These are phyloP conservation scores for Alcis repandata DNA, from an alignment of 2,888 invertebrate genomes.

Conservation along the genomic window DNA sequence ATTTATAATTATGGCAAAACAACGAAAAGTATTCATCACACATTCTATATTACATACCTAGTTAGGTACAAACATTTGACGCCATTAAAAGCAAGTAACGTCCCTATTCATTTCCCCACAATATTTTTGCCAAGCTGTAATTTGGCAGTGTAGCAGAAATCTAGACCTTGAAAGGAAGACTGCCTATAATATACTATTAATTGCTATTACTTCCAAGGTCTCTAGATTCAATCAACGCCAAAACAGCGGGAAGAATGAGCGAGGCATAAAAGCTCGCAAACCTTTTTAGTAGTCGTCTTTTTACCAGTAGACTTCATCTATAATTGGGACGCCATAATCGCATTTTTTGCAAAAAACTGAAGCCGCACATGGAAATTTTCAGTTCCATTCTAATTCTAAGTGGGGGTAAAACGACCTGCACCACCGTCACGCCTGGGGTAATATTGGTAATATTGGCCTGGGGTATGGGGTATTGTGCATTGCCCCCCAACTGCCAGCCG, in stretches of 20 bases:
- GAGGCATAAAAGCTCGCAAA: slow-evolving; percentile 18
- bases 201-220: slow-evolving; percentile 16
- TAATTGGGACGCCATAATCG: background rate
- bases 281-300: background rate
- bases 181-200: slow-evolving; percentile 10
- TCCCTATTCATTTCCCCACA: background rate
- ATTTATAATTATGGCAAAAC: too few species aligned
- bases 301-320: background rate
- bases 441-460: too few species aligned
- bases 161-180: slow-evolving; percentile 18
- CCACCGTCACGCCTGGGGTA: too few species aligned
- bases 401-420: too few species aligned
- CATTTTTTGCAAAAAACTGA: background rate
- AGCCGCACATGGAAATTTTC: background rate
- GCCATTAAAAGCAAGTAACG: too few species aligned
- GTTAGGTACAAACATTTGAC: too few species aligned
- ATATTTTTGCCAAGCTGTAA: background rate
- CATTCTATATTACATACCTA: too few species aligned
- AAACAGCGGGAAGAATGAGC: slow-evolving; percentile 10
- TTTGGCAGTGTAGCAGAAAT: slow-evolving; percentile 18
- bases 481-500: too few species aligned
- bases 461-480: too few species aligned
- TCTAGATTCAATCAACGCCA: slow-evolving; percentile 14
- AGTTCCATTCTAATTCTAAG: too few species aligned
- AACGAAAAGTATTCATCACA: too few species aligned